phyloP scores from a whole-genome alignment of 1,140 invertebrate species.

The Drosophila serrata region DNA sequence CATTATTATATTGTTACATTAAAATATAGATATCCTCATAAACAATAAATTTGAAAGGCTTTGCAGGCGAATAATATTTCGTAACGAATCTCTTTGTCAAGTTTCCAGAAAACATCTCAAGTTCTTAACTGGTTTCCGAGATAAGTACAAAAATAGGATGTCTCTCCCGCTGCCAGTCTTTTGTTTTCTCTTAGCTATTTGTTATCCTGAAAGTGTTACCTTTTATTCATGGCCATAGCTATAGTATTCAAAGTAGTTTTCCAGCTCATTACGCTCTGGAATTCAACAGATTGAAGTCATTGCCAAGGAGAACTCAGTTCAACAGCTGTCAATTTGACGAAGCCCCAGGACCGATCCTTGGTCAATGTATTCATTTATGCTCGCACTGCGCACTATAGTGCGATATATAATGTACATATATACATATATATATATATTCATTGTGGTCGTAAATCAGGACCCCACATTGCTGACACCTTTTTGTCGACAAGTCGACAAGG shows the following conservation, averaged over 20 bases:
- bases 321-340: slow-evolving; percentile 61
- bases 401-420: slow-evolving; percentile 11
- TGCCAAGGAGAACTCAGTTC: slow-evolving; percentile 35
- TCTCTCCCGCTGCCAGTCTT: neutral
- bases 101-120: slow-evolving; percentile 14
- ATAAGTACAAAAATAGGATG: slow-evolving; percentile 7
- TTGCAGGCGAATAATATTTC: neutral
- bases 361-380: slow-evolving; percentile 38
- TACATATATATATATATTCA: slow-evolving; percentile 18
- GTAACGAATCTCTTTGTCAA: slow-evolving; percentile 3
- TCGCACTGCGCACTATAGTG: neutral
- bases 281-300: slow-evolving; percentile 19
- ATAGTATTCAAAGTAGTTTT: slow-evolving; percentile 38
- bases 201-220: slow-evolving; percentile 38
- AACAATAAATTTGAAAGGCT: neutral
- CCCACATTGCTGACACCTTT: slow-evolving; percentile 51
- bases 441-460: slow-evolving; percentile 68
- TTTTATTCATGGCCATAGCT: slow-evolving; percentile 22
- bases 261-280: slow-evolving; percentile 48
- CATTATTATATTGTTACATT: neutral
- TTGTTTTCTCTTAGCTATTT: slow-evolving; percentile 28
- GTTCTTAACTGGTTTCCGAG: slow-evolving; percentile 27
- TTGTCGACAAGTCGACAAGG: slow-evolving; percentile 72
- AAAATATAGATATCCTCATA: neutral
- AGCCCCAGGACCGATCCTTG: slow-evolving; percentile 9